Percentiles rank a stretch among this genome's conserved stretches.
Conservation (phyloP, 2,113 vertebrate genomes). For the Camelus bactrianus region DNA sequence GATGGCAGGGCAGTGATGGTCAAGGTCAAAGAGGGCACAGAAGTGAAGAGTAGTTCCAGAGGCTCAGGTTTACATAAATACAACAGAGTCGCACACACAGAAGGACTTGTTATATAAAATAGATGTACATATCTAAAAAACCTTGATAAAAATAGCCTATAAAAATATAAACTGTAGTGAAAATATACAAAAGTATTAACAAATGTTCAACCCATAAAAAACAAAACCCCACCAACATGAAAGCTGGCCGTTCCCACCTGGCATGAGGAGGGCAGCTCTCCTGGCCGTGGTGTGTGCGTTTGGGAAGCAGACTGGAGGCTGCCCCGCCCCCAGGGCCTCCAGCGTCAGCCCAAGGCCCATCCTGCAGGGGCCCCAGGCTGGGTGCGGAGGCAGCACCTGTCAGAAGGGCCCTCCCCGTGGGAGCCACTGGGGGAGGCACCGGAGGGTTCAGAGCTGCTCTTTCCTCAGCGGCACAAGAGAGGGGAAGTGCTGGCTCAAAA, state of each 20-base stretch:
- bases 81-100: not conserved
- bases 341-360: not conserved
- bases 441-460: not conserved
- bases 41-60: not conserved
- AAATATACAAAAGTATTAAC: slow-evolving; percentile 63
- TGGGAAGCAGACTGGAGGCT: not conserved
- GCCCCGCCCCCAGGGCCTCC: not conserved
- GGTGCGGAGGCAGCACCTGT: not conserved
- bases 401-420: not conserved
- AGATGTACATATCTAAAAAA: not conserved
- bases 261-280: not conserved
- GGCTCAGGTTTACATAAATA: slow-evolving; percentile 44
- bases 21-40: not conserved
- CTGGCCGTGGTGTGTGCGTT: fast-evolving
- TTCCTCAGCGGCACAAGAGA: too few relatives aligned
- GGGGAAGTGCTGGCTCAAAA: not conserved
- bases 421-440: not conserved
- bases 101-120: slow-evolving; percentile 59
- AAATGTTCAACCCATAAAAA: not conserved
- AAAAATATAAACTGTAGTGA: slow-evolving; percentile 81
- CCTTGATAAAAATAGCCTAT: slow-evolving; percentile 69
- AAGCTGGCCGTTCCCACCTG: not conserved
- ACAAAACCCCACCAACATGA: not conserved
- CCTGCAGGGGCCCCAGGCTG: not conserved
- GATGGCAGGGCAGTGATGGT: not conserved